phyloP scores from a whole-genome alignment of 2,888 invertebrate species.

The Molorchus minor region DNA sequence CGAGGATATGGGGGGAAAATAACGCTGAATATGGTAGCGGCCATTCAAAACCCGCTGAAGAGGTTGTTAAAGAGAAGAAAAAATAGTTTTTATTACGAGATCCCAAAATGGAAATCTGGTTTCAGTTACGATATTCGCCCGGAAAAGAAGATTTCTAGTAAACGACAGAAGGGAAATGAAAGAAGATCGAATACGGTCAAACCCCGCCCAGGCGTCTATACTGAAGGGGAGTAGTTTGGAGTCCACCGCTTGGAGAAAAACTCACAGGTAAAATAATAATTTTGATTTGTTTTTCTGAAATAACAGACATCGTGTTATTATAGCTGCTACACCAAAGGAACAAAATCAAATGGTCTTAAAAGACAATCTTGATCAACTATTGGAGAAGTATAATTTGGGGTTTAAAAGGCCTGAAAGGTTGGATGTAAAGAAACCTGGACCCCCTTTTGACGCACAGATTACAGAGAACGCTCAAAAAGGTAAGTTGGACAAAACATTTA shows the following conservation, averaged over 20 bases:
- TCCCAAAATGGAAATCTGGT: constrained; percentile 15
- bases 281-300: neutral
- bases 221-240: constrained; percentile 69
- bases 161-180: constrained; percentile 48
- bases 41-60: constrained; percentile 26
- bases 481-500: constrained; percentile 17
- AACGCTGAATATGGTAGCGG: constrained; percentile 56
- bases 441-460: constrained; percentile 76
- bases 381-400: constrained; percentile 74
- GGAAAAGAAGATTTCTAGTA: constrained; percentile 50
- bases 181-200: constrained; percentile 37
- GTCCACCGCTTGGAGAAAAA: constrained; percentile 33
- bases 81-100: neutral
- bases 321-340: constrained; percentile 32
- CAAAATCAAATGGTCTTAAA: constrained; percentile 47
- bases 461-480: constrained; percentile 41
- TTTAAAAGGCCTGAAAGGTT: constrained; percentile 89
- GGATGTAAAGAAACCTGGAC: constrained; percentile 96
- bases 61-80: constrained; percentile 34
- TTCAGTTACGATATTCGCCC: constrained; percentile 5
- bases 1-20: constrained; percentile 54
- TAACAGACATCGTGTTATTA: constrained; percentile 10
- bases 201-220: constrained; percentile 63
- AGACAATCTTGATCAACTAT: constrained; percentile 66
- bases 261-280: constrained; percentile 16